Evolutionary conservation across 2,113 vertebrate genomes (phyloP).

Genomic region (Coregonus clupeaformis): DNA sequence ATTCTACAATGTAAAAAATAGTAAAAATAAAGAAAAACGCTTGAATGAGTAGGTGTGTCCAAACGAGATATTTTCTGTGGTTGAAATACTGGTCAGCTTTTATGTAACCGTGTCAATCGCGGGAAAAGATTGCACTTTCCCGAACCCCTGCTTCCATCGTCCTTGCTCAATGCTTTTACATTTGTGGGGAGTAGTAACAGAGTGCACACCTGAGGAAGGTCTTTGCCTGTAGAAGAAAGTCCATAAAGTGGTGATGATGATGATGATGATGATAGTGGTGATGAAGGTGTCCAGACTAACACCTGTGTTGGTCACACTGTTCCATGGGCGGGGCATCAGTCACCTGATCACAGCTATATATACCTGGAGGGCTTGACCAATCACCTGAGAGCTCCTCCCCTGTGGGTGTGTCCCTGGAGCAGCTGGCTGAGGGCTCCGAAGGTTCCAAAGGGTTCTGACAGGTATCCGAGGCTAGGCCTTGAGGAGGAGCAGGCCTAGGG

Average conservation of each 20-base stretch:
- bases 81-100: no score
- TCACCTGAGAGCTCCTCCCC: constrained; percentile 1
- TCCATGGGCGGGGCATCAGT: neutral
- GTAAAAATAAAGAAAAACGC: no score
- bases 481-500: constrained; percentile 8
- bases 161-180: no score
- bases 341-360: constrained; percentile 1
- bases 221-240: neutral
- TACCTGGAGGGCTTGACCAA: constrained; percentile 21
- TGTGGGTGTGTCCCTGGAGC: constrained; percentile 31
- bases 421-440: constrained; percentile 14
- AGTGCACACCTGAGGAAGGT: no score
- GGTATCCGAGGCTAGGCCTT: constrained; percentile 26
- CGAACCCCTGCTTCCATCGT: no score
- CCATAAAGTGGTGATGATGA: neutral
- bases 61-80: no score
- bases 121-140: no score
- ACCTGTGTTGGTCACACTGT: neutral
- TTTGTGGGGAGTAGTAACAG: no score
- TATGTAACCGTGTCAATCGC: no score
- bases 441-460: constrained; percentile 13
- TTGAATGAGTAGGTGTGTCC: no score
- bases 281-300: neutral
- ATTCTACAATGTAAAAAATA: no score
- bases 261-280: neutral